Conservation (phyloP, 1,140 invertebrate species). For the Trichomalopsis sarcophagae region DNA sequence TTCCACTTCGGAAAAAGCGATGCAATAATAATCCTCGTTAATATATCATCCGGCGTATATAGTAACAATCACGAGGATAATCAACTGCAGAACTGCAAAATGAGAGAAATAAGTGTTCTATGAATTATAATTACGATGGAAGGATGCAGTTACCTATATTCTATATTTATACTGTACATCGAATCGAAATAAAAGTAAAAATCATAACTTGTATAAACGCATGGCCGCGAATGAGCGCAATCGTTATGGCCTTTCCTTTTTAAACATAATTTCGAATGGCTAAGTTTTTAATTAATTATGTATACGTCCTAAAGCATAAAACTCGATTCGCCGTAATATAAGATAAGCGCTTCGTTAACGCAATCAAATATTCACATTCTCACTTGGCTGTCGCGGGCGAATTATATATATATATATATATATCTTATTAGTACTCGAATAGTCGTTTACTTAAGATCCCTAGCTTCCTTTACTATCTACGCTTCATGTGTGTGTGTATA, state of each 20-base stretch:
- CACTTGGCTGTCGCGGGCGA: conserved; percentile 35
- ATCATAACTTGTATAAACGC: conserved; percentile 1
- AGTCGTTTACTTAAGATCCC: conserved; percentile 48
- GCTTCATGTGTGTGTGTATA: conserved; percentile 1
- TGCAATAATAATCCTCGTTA: neutral
- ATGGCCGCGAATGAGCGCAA: neutral
- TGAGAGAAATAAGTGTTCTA: conserved; percentile 18
- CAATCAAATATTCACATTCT: conserved; percentile 47
- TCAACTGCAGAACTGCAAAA: conserved; percentile 12
- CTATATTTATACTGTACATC: conserved; percentile 45
- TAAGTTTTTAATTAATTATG: conserved; percentile 21
- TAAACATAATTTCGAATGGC: conserved; percentile 24
- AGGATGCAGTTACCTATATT: conserved; percentile 26
- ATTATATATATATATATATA: neutral
- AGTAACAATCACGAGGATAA: conserved; percentile 12
- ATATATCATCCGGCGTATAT: neutral
- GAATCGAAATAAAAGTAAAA: conserved; percentile 8
- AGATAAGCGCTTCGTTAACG: neutral
- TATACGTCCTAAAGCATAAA: conserved; percentile 10
- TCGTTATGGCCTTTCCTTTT: neutral
- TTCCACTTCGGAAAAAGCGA: neutral
- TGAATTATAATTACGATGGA: conserved; percentile 29
- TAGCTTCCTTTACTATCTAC: conserved; percentile 56
- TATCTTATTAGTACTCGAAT: conserved; percentile 12
- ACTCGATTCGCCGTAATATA: neutral